Percentiles rank a stretch among this genome's conserved stretches.
These are phyloP conservation scores for Dallia pectoralis DNA, from an alignment of 2,797 vertebrate genomes.

Conservation along the genomic window DNA sequence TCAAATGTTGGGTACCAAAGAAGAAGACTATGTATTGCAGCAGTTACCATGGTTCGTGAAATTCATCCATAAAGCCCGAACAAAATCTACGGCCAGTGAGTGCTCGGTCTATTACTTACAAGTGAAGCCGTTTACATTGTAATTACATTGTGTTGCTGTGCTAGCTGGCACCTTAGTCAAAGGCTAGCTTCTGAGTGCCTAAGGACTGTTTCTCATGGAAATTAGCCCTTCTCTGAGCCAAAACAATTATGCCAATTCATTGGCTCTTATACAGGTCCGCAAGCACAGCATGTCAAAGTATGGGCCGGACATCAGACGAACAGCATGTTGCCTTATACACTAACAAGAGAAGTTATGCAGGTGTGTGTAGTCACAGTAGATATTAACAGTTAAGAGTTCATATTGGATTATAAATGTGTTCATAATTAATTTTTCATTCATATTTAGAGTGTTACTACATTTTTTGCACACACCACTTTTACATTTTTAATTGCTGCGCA, in stretches of 20 bases:
- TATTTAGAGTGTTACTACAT: conserved; percentile 34
- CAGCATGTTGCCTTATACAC: conserved; percentile 49
- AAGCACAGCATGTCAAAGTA: conserved; percentile 60
- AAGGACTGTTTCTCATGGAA: conserved; percentile 63
- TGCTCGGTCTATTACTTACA: conserved; percentile 31
- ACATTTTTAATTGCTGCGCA: conserved; percentile 71
- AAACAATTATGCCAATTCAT: conserved; percentile 68
- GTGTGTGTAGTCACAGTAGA: conserved; percentile 35
- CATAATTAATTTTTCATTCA: not conserved
- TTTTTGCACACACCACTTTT: conserved; percentile 65
- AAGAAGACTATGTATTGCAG: conserved; percentile 8
- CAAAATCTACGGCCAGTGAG: not conserved
- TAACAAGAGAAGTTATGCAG: conserved; percentile 26
- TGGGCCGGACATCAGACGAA: conserved; percentile 38
- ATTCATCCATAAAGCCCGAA: not conserved
- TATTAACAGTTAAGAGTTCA: not conserved
- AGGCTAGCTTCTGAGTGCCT: conserved; percentile 59
- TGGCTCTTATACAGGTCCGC: conserved; percentile 51
- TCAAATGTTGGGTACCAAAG: conserved; percentile 14
- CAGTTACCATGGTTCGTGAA: not conserved
- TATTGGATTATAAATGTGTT: not conserved
- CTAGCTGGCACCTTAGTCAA: conserved; percentile 63
- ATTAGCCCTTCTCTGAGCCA: conserved; percentile 61
- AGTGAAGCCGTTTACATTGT: conserved; percentile 47
- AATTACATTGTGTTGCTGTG: conserved; percentile 63